Percentiles rank a stretch among this genome's conserved stretches.
Evolutionary conservation across 2,113 vertebrate genomes (phyloP).

Genomic region (Regulus satrapa): DNA sequence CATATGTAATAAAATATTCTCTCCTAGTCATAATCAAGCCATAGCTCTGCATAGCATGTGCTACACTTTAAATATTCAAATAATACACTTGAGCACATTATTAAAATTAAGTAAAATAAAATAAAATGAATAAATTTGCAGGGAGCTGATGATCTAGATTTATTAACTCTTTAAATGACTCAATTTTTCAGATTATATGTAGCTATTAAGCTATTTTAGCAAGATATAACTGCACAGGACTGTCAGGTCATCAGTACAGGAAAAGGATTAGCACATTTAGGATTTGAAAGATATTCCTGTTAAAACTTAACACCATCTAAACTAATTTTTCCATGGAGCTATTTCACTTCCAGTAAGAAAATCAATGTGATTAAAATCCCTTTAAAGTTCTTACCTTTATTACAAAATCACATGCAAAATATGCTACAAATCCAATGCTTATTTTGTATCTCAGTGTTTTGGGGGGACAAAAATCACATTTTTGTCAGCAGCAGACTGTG

Average conservation of each 20-base stretch:
- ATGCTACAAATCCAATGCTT: conserved; percentile 11
- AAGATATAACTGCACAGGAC: neutral
- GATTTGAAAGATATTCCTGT: neutral
- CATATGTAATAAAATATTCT: conserved; percentile 15
- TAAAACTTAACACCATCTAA: neutral
- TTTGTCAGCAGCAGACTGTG: neutral
- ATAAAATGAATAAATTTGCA: neutral
- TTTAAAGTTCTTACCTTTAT: conserved; percentile 40
- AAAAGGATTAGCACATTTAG: neutral
- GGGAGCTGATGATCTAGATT: neutral
- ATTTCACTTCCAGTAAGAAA: conserved; percentile 47
- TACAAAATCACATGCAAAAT: conserved; percentile 6
- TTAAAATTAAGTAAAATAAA: conserved; percentile 34
- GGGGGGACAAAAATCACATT: conserved; percentile 14
- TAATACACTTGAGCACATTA: neutral
- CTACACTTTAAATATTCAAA: conserved; percentile 33
- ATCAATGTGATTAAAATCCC: conserved; percentile 43
- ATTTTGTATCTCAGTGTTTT: conserved; percentile 3
- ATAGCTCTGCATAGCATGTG: conserved; percentile 11
- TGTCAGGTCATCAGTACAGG: neutral
- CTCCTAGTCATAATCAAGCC: neutral
- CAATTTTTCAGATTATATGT: neutral
- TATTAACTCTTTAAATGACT: conserved; percentile 26
- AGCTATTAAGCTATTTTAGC: neutral
- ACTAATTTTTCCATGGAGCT: conserved; percentile 1